A percentile compares a stretch with the other conserved stretches of the same genome.
phyloP scores from a whole-genome alignment of 2,888 invertebrate species.

The Trichopoda pennipes region DNA sequence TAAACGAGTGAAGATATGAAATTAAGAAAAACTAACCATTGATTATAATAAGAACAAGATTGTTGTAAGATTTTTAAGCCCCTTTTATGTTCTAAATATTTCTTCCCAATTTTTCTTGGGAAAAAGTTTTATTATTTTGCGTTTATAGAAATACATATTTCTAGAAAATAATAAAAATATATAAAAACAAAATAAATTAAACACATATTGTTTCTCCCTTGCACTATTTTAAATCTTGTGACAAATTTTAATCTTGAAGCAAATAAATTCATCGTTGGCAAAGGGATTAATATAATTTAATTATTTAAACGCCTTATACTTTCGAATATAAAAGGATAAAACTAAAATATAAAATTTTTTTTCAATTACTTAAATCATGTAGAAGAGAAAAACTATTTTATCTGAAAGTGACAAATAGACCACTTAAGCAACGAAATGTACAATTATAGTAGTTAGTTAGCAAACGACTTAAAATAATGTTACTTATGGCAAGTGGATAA shows the following conservation, averaged over 20 bases:
- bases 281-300: too few species aligned
- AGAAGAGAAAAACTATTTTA: slow-evolving; percentile 40
- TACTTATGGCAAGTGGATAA: background rate
- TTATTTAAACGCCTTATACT: too few species aligned
- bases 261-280: too few species aligned
- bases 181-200: background rate
- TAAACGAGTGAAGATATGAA: background rate
- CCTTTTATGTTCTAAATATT: slow-evolving; percentile 53
- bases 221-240: too few species aligned
- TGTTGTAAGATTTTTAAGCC: slow-evolving; percentile 63
- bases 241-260: too few species aligned
- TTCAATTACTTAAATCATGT: slow-evolving; percentile 44
- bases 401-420: slow-evolving; percentile 44
- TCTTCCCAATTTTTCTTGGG: background rate
- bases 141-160: background rate
- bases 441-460: slow-evolving; percentile 45
- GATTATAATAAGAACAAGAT: slow-evolving; percentile 57
- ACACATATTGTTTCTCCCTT: too few species aligned
- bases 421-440: slow-evolving; percentile 42
- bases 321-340: too few species aligned
- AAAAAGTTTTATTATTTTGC: background rate
- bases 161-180: background rate
- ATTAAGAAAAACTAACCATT: slow-evolving; percentile 51
- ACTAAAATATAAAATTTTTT: too few species aligned
- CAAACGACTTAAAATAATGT: slow-evolving; percentile 48